Percentiles rank a stretch among this genome's conserved stretches.
These are phyloP conservation scores for Indicator indicator DNA, from an alignment of 2,113 vertebrate species.

Conservation along the genomic window DNA sequence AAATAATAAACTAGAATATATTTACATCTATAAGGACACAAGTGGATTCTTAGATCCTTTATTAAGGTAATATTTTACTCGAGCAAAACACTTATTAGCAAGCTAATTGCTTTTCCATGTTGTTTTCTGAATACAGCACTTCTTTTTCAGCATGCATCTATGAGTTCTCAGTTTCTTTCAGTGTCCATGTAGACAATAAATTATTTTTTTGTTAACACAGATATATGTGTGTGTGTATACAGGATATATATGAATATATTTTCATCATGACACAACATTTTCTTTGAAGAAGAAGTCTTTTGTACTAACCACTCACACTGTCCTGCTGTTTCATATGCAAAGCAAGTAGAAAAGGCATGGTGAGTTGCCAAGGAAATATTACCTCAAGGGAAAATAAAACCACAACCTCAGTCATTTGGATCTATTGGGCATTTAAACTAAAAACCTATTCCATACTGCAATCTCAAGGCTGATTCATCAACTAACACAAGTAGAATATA, in stretches of 20 bases:
- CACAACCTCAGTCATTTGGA: not conserved
- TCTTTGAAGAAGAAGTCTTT: not conserved
- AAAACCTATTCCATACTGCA: not conserved
- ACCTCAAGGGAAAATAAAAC: not conserved
- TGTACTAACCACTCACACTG: slow-evolving; percentile 1
- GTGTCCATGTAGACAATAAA: not conserved
- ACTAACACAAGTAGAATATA: not conserved
- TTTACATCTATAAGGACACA: not conserved
- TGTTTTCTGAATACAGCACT: not conserved
- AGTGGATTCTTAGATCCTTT: not conserved
- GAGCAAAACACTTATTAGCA: not conserved
- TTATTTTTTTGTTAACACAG: not conserved
- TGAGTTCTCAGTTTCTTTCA: not conserved
- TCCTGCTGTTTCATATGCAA: slow-evolving; percentile 51
- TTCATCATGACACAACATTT: not conserved
- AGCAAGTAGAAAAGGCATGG: slow-evolving; percentile 7
- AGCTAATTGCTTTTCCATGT: not conserved
- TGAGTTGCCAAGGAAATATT: slow-evolving; percentile 34
- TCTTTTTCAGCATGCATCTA: not conserved
- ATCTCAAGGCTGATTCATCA: not conserved
- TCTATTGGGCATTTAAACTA: not conserved
- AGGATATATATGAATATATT: not conserved
- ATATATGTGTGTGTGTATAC: not conserved
- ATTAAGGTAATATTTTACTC: slow-evolving; percentile 31
- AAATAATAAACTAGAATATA: slow-evolving; percentile 10